Evolutionary conservation across 2,888 invertebrate species (phyloP).

Genomic region (Callyntrura sp.): DNA sequence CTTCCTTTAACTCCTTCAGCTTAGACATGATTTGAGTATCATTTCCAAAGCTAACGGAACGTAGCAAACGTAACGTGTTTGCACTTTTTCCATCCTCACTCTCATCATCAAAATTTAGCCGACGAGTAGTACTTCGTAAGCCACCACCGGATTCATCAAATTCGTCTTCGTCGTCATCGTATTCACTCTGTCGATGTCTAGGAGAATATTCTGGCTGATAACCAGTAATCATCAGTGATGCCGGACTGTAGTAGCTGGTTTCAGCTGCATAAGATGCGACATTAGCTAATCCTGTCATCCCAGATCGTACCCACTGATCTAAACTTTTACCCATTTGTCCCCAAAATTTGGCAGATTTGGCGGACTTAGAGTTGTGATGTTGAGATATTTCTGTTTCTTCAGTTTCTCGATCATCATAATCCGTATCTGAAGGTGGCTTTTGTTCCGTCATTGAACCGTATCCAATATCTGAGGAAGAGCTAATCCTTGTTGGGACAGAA

Average conservation of each 20-base stretch:
- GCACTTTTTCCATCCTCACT: conserved; percentile 76
- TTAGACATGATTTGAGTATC: conserved; percentile 89
- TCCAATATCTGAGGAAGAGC: conserved; percentile 85
- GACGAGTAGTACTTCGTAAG: conserved; percentile 65
- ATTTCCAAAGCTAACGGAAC: conserved; percentile 92
- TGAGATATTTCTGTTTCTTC: conserved; percentile 52
- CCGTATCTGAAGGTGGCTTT: conserved; percentile 81
- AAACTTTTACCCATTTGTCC: conserved; percentile 84
- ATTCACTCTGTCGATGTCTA: conserved; percentile 70
- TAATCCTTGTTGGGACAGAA: conserved; percentile 81
- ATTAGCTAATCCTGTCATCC: conserved; percentile 81
- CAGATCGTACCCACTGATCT: conserved; percentile 84
- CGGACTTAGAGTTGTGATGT: conserved; percentile 43
- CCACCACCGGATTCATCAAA: conserved; percentile 77
- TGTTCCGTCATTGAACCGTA: conserved; percentile 86
- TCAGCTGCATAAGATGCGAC: conserved; percentile 81
- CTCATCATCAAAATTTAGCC: conserved; percentile 78
- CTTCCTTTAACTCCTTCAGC: conserved; percentile 83
- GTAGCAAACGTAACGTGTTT: conserved; percentile 82
- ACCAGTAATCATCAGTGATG: conserved; percentile 81
- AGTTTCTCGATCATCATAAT: conserved; percentile 75
- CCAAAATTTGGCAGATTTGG: conserved; percentile 82
- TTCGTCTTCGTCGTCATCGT: conserved; percentile 79
- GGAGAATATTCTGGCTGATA: conserved; percentile 80
- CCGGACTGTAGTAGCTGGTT: conserved; percentile 82